Evolutionary conservation across 2,888 invertebrate genomes (phyloP).

Genomic region (Unio pictorum): DNA sequence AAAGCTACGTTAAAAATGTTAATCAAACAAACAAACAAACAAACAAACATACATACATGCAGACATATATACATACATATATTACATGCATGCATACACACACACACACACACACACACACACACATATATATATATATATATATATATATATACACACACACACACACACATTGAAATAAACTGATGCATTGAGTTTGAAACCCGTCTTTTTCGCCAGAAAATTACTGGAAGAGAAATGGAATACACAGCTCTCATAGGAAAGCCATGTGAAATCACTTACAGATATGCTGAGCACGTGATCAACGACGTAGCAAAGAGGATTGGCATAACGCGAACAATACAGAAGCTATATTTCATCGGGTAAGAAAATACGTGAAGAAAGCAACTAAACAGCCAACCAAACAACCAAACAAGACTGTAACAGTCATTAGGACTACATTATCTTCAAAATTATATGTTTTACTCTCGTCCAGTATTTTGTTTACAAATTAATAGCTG

Average conservation of each 20-base stretch:
- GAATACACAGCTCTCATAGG: conserved; percentile 68
- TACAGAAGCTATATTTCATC: conserved; percentile 68
- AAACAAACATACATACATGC: too few species aligned
- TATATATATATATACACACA: neutral
- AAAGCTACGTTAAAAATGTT: too few species aligned
- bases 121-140: too few species aligned
- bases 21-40: too few species aligned
- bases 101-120: too few species aligned
- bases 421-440: neutral
- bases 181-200: neutral
- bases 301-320: conserved; percentile 62
- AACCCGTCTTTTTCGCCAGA: conserved; percentile 49
- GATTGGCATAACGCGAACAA: conserved; percentile 62
- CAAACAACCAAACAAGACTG: neutral
- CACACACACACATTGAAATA: neutral
- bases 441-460: neutral
- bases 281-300: conserved; percentile 69
- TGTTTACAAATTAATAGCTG: neutral
- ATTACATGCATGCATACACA: too few species aligned
- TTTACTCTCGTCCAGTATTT: too few species aligned
- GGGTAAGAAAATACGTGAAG: conserved; percentile 58
- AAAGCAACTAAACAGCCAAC: neutral
- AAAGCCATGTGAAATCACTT: conserved; percentile 71
- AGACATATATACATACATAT: too few species aligned
- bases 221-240: conserved; percentile 68